A percentile compares a stretch with the other conserved stretches of the same genome.
Conservation (phyloP, 2,113 vertebrate genomes). For the Telmatochromis brachygnathus region DNA sequence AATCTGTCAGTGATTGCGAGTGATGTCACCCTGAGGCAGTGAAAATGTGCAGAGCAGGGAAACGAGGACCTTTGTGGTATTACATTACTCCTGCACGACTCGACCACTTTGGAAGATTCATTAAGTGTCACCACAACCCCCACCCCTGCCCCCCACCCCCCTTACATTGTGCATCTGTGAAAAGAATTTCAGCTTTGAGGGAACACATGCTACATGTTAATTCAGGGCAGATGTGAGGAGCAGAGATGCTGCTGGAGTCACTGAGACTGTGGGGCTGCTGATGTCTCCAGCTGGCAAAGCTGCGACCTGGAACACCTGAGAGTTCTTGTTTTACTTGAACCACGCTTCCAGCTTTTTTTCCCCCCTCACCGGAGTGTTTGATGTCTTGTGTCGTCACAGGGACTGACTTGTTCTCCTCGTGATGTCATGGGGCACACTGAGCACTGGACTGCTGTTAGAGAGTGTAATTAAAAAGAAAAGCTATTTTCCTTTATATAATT, state of each 20-base stretch:
- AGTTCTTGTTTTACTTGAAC: slow-evolving; percentile 50
- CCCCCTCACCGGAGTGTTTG: neutral
- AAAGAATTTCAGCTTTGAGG: slow-evolving; percentile 51
- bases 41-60: slow-evolving; percentile 5
- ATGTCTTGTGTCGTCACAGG: slow-evolving; percentile 22
- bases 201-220: slow-evolving; percentile 56
- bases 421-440: slow-evolving; percentile 32
- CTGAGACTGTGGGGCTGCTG: neutral
- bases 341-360: neutral
- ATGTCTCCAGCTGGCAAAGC: slow-evolving; percentile 28
- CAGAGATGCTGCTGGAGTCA: slow-evolving; percentile 33
- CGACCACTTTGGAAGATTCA: slow-evolving; percentile 20
- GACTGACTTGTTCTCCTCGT: neutral
- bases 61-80: slow-evolving; percentile 4
- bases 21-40: slow-evolving; percentile 48
- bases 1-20: slow-evolving; percentile 41
- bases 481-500: neutral
- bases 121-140: slow-evolving; percentile 10
- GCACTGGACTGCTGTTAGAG: neutral
- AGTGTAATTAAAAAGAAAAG: neutral
- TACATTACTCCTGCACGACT: neutral
- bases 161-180: slow-evolving; percentile 47
- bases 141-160: neutral
- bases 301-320: slow-evolving; percentile 60
- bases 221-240: slow-evolving; percentile 63